A percentile compares a stretch with the other conserved stretches of the same genome.
phyloP scores from a whole-genome alignment of 1,140 invertebrate genomes.

The Coptotermes formosanus region DNA sequence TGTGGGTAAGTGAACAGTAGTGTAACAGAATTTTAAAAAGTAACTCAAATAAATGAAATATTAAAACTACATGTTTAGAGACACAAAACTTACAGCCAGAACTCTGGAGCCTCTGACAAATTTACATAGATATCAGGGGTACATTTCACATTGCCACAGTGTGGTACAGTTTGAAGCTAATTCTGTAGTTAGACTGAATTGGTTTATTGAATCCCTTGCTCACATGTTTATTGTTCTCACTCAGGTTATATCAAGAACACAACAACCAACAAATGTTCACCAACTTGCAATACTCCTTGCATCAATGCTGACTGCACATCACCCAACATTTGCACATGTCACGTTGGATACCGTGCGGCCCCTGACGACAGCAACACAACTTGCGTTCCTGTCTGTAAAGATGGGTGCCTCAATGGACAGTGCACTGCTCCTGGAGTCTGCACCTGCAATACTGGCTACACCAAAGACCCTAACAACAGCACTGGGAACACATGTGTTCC shows the following conservation, averaged over 20 bases:
- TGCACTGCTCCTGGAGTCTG: conserved; percentile 59
- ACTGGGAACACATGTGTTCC: conserved; percentile 24
- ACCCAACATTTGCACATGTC: conserved; percentile 51
- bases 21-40: too few relatives aligned
- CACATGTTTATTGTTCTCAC: too few relatives aligned
- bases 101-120: too few relatives aligned
- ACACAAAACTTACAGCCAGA: too few relatives aligned
- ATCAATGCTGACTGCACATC: conserved; percentile 39
- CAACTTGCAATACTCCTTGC: conserved; percentile 37
- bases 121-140: too few relatives aligned
- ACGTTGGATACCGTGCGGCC: conserved; percentile 35
- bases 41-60: too few relatives aligned
- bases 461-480: conserved; percentile 26
- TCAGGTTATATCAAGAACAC: neutral
- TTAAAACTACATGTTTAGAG: too few relatives aligned
- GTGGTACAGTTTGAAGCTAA: too few relatives aligned
- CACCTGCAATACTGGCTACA: conserved; percentile 45
- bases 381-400: conserved; percentile 59
- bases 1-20: too few relatives aligned
- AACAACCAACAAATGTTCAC: conserved; percentile 5
- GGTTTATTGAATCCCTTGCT: too few relatives aligned
- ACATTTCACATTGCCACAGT: too few relatives aligned
- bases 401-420: conserved; percentile 55
- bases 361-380: conserved; percentile 38
- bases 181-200: too few relatives aligned